phyloP scores from a whole-genome alignment of 1,140 invertebrate genomes.

The Sesamia nonagrioides region DNA sequence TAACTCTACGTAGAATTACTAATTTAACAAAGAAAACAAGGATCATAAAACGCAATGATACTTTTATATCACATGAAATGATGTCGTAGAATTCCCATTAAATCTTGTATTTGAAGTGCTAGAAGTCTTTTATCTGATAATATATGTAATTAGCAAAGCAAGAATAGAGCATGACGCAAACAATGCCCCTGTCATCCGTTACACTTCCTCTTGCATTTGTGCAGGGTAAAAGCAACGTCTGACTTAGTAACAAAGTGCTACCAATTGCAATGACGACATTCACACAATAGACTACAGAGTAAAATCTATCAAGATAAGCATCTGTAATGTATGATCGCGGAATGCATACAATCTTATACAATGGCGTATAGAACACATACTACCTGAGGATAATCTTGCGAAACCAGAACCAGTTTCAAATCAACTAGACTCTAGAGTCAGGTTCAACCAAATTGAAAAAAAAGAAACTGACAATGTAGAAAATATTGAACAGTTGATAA shows the following conservation, averaged over 20 bases:
- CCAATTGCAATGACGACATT: constrained; percentile 18
- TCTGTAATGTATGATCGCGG: constrained; percentile 16
- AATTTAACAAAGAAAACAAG: no score
- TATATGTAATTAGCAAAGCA: constrained; percentile 1
- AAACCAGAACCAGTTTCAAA: background rate
- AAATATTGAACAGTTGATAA: no score
- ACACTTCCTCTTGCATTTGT: background rate
- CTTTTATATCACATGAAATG: no score
- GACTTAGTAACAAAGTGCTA: constrained; percentile 19
- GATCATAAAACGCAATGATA: no score
- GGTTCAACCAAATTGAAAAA: background rate
- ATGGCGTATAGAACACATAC: background rate
- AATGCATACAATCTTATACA: background rate
- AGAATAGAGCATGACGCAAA: background rate
- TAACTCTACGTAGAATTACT: no score
- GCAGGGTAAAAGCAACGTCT: background rate
- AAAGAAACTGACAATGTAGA: background rate
- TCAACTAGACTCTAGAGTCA: background rate
- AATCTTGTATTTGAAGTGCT: no score
- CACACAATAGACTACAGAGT: constrained; percentile 9
- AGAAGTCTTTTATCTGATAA: background rate
- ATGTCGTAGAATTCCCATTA: background rate
- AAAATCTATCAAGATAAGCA: constrained; percentile 30
- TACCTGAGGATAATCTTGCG: background rate
- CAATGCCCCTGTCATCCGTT: constrained; percentile 19